Evolutionary conservation across 2,113 vertebrate genomes (phyloP), one percentile per base, ranked within the genome.

Genomic region (Hippocampus barbouri): DNA sequence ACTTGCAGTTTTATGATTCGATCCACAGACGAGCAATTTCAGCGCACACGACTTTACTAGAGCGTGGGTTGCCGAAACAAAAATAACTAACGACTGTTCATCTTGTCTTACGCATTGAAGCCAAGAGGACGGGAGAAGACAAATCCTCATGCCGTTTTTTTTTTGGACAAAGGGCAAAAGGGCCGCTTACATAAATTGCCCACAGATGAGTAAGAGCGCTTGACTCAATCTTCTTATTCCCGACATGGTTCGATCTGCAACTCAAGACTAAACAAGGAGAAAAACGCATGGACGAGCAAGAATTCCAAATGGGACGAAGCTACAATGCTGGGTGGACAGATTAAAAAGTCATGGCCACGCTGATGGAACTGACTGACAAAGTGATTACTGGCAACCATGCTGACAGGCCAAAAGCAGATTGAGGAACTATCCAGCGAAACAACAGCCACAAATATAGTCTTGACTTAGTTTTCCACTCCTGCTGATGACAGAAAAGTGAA

Each of bases 381-480:
- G 88, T 81, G 82, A 72, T 84, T 85, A 49, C 89, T 86, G 88
- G 88, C 81, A 9, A 49, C 15, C 30, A 25, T 4, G 78, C 77
- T 69, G 74, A 70, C 34, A 27, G 68, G 12, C 20, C 51, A 16
- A 84, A 81, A 86, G 66, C 66, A 71, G 70, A 78, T 60, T 74
- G 68, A 72, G 75, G 84, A 88, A 89, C 60, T 66, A 38, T 62
- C 45, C 0, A 70, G 69, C 30, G 67, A 66, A 75, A 71, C 66
- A 45, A 21, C 60, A n/a, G 70, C 59, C 66, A 43, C 45, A 63
- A 72, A 76, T 27, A 72, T 11, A 1, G 20, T 41, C 20, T 63
- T 63, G 2, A 41, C 11, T 65, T 43, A 15, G 5, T 38, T 45
- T 45, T 47, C 18, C 21, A 3, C 56, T 27, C 34, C 40, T 70